Percentiles rank a stretch among this genome's conserved stretches.
Conservation (phyloP, 1,140 invertebrate genomes). For the Colletes gigas region DNA sequence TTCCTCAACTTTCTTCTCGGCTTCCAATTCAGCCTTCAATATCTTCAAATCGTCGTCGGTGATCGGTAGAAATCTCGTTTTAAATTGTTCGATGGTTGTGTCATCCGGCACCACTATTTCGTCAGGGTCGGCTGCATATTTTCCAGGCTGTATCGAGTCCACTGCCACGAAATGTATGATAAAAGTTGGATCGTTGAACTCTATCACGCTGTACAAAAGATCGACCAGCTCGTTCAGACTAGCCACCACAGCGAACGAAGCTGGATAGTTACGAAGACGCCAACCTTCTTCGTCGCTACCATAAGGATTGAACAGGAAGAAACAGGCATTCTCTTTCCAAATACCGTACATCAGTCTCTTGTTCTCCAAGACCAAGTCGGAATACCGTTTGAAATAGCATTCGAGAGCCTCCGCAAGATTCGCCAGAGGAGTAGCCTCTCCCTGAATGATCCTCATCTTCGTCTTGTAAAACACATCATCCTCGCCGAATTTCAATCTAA, state of each 20-base stretch:
- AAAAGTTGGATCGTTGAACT: conserved; percentile 71
- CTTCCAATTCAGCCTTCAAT: conserved; percentile 25
- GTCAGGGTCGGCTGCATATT: conserved; percentile 43
- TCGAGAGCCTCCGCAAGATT: conserved; percentile 75
- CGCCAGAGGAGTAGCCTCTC: conserved; percentile 65
- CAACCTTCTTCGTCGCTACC: conserved; percentile 72
- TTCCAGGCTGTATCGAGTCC: conserved; percentile 60
- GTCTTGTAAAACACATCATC: conserved; percentile 55
- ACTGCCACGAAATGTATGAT: conserved; percentile 66
- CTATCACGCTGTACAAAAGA: conserved; percentile 67
- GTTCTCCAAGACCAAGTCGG: conserved; percentile 73
- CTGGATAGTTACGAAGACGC: conserved; percentile 59
- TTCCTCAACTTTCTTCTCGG: neutral
- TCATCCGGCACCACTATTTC: conserved; percentile 44
- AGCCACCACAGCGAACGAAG: conserved; percentile 64
- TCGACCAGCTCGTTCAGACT: conserved; percentile 68
- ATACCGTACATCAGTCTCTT: conserved; percentile 70
- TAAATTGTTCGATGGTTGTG: conserved; percentile 54
- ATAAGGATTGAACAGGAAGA: conserved; percentile 76
- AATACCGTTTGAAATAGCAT: conserved; percentile 67
- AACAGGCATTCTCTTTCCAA: conserved; percentile 67
- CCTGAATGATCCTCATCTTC: conserved; percentile 61
- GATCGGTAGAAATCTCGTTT: conserved; percentile 71
- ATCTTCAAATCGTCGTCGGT: conserved; percentile 68
- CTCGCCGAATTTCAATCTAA: conserved; percentile 62